Evolutionary conservation across 1,140 invertebrate species (phyloP).

Genomic region (Armadillidium nasatum): DNA sequence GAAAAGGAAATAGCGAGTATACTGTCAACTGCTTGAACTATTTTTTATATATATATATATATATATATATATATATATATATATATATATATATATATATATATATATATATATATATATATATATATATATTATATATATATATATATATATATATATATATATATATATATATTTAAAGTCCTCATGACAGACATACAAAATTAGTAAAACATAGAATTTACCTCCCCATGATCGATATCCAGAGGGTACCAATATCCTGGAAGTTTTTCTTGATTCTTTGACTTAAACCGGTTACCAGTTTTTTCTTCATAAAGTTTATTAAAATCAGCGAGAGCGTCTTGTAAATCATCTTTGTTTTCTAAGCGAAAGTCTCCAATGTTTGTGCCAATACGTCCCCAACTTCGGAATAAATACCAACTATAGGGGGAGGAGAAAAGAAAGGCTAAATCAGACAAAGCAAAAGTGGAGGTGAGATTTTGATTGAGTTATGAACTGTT

Average conservation of each 20-base stretch:
- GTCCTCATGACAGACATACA: no score
- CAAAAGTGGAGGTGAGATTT: no score
- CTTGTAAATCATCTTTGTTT: conserved; percentile 52
- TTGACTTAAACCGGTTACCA: conserved; percentile 69
- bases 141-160: neutral
- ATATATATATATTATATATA: conserved; percentile 1
- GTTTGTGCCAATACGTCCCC: conserved; percentile 92
- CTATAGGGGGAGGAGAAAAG: conserved; percentile 49
- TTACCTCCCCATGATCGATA: conserved; percentile 71
- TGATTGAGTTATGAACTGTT: no score
- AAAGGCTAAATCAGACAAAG: no score
- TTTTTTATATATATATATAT: conserved; percentile 8
- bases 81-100: conserved; percentile 26
- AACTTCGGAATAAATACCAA: conserved; percentile 80
- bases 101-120: conserved; percentile 24
- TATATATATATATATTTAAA: no score
- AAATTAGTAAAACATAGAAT: neutral
- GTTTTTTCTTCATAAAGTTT: conserved; percentile 74
- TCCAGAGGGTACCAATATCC: conserved; percentile 84
- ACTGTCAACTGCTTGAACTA: no score
- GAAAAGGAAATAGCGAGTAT: no score
- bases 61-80: conserved; percentile 24
- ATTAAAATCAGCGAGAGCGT: conserved; percentile 65
- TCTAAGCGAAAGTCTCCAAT: conserved; percentile 79
- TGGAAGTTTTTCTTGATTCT: conserved; percentile 73